Evolutionary conservation across 2,113 vertebrate genomes (phyloP).

Genomic region (Syngnathus floridae): DNA sequence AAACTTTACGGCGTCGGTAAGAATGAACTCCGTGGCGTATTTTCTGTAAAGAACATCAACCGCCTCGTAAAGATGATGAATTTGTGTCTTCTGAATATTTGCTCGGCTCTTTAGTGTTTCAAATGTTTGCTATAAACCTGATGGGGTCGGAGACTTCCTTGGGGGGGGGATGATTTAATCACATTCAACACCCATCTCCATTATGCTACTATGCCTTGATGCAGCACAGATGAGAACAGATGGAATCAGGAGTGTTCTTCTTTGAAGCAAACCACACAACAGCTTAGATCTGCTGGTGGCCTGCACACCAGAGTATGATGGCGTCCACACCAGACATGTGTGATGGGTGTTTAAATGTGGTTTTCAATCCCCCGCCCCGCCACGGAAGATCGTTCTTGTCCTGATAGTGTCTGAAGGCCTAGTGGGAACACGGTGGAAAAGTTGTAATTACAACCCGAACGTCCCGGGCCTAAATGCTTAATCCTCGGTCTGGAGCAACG

Average conservation of each 20-base stretch:
- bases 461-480: constrained; percentile 60
- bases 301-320: constrained; percentile 3
- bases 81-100: constrained; percentile 2
- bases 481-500: constrained; percentile 65
- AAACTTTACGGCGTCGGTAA: not conserved
- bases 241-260: constrained; percentile 32
- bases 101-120: constrained; percentile 5
- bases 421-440: constrained; percentile 62
- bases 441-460: constrained; percentile 66
- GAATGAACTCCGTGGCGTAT: not conserved
- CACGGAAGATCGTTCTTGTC: constrained; percentile 36
- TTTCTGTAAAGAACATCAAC: constrained; percentile 2
- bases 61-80: constrained; percentile 17
- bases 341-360: not conserved
- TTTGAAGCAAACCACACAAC: constrained; percentile 35
- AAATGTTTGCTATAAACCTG: constrained; percentile 21
- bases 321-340: constrained; percentile 29
- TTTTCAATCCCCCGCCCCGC: constrained; percentile 10
- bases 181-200: constrained; percentile 46
- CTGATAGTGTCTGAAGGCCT: constrained; percentile 56
- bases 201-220: constrained; percentile 40
- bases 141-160: constrained; percentile 15
- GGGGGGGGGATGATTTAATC: constrained; percentile 38
- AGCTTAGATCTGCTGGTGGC: not conserved
- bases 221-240: constrained; percentile 48